These are phyloP conservation scores for Dryomyza anilis DNA, from an alignment of 2,888 invertebrate species.

Conservation along the genomic window DNA sequence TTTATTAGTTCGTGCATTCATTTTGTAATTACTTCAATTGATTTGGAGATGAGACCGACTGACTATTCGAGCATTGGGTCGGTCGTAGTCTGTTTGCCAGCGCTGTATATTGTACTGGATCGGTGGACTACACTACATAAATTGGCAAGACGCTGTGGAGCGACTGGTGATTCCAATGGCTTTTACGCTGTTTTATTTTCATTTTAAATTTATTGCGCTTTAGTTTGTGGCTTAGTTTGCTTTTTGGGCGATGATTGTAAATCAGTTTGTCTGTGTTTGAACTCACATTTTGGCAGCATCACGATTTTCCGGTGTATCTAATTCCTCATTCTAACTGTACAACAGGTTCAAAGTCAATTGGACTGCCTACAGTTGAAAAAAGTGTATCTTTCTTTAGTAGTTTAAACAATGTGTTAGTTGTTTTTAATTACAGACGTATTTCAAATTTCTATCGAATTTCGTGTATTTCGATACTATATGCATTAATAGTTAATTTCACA, in stretches of 20 bases:
- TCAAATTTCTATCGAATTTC: too few species aligned
- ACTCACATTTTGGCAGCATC: conserved; percentile 17
- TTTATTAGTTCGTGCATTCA: conserved; percentile 61
- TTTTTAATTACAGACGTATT: too few species aligned
- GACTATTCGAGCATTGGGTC: neutral
- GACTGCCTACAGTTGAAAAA: too few species aligned
- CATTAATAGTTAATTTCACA: too few species aligned
- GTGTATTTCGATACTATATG: too few species aligned
- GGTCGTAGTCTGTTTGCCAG: too few species aligned
- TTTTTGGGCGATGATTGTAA: conserved; percentile 35
- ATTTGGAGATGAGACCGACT: conserved; percentile 49
- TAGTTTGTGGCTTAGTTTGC: conserved; percentile 8
- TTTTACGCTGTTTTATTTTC: neutral
- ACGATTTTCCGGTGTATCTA: conserved; percentile 23
- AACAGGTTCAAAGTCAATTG: conserved; percentile 51
- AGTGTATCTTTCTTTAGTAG: too few species aligned
- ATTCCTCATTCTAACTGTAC: conserved; percentile 48
- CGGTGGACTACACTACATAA: neutral
- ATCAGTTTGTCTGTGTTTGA: conserved; percentile 32
- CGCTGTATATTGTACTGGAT: too few species aligned
- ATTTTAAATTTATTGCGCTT: conserved; percentile 5
- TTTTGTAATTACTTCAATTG: conserved; percentile 60
- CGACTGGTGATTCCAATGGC: neutral
- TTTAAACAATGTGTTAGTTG: too few species aligned
- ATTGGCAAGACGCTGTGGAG: too few species aligned